Conservation (phyloP, 1,140 invertebrate species). For the Drosophila athabasca region DNA sequence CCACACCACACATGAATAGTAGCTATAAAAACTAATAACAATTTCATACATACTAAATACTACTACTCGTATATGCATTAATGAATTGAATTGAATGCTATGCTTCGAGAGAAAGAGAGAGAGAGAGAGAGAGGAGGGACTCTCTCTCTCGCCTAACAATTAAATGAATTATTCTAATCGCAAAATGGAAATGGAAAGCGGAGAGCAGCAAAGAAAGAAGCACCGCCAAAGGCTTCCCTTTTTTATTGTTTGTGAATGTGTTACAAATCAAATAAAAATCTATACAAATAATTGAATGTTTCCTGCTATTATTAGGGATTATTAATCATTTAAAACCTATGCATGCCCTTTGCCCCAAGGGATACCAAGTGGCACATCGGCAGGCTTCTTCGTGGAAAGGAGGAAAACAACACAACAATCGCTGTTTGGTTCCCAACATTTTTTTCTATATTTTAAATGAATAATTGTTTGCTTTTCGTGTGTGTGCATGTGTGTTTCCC, state of each 20-base stretch:
- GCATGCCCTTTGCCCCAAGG: too few species aligned
- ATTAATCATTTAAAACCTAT: slow-evolving; percentile 9
- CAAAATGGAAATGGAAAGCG: slow-evolving; percentile 23
- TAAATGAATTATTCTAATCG: slow-evolving; percentile 44
- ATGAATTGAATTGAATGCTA: not conserved
- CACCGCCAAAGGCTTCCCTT: slow-evolving; percentile 73
- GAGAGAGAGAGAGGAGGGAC: not conserved
- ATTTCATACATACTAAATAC: slow-evolving; percentile 25
- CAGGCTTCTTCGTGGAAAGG: too few species aligned
- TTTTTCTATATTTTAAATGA: too few species aligned
- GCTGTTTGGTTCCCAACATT: too few species aligned
- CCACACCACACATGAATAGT: slow-evolving; percentile 28
- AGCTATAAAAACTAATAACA: slow-evolving; percentile 36
- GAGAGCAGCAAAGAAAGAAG: slow-evolving; percentile 37
- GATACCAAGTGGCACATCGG: too few species aligned
- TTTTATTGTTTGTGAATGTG: slow-evolving; percentile 71
- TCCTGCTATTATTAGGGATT: slow-evolving; percentile 11
- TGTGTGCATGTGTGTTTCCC: too few species aligned
- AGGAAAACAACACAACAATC: too few species aligned
- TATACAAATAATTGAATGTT: slow-evolving; percentile 40
- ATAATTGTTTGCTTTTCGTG: too few species aligned
- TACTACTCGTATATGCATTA: slow-evolving; percentile 13
- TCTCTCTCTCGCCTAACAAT: slow-evolving; percentile 39
- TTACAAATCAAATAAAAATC: slow-evolving; percentile 69
- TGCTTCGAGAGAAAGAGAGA: slow-evolving; percentile 22